Evolutionary conservation across 2,797 vertebrate genomes (phyloP), one percentile per base, ranked within the genome.

Genomic region (Australoheros facetus): DNA sequence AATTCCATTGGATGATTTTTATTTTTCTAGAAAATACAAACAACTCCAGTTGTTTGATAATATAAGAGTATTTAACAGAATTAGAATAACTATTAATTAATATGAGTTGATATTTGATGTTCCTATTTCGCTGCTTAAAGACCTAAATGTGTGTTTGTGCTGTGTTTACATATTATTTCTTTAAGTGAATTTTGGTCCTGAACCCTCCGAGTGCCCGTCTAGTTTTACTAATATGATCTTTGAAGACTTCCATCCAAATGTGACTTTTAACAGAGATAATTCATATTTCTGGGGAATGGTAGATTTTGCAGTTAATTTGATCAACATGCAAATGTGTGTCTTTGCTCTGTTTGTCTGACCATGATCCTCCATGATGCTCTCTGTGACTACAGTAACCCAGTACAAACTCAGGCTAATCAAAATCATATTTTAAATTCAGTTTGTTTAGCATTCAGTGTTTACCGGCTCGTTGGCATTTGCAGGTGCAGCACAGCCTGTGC

Each of bases 391-490:
- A 78, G 21, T 53, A 60, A 4, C 30, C 9, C 14, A 13, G 16
- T 23, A 4, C 14, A n/a, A 10, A 76, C 5, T 3, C 10, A 17
- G 59, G 79, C 32, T n/a, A 14, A 56, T 69, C 39, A 80, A 64
- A 59, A 39, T 4, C 19, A 59, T 32, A 5, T 70, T 85, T 76
- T 60, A 37, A 74, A 66, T 81, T 64, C 73, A 32, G 60, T 71
- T 75, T 76, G 55, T 51, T 1, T 39, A 30, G 30, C 5, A 3
- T 62, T 79, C 48, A 4, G 12, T 39, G 19, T 37, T 54, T 42
- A 39, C 23, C 34, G 3, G 54, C 71, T 84, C 62, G 71, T 87
- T 83, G 83, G 74, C 86, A 72, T 87, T 80, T 80, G 64, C 64
- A 78, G 73, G 73, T 85, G 64, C 58, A 19, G 16, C 48, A 30